A percentile compares a stretch with the other conserved stretches of the same genome.
These are phyloP conservation scores for Nyctalus aviator DNA, from an alignment of 2,797 vertebrate genomes.

Conservation along the genomic window DNA sequence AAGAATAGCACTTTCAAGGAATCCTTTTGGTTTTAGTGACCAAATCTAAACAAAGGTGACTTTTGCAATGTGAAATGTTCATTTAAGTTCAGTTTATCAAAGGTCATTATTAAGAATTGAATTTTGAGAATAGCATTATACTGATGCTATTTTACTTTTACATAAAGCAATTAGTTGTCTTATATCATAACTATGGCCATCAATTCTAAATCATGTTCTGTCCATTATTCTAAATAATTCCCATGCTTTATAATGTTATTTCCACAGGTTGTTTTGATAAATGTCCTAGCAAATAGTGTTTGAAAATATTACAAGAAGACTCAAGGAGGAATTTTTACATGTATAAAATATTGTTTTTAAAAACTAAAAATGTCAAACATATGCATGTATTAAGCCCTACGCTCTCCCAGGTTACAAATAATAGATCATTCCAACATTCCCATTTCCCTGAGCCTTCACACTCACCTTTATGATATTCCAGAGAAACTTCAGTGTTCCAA, in stretches of 20 bases:
- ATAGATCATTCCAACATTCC: neutral
- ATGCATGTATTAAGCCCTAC: neutral
- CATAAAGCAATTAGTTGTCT: neutral
- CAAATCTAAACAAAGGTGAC: conserved; percentile 29
- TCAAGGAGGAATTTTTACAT: neutral
- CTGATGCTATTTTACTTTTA: conserved; percentile 22
- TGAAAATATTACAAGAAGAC: conserved; percentile 41
- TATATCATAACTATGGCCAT: neutral
- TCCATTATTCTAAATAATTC: conserved; percentile 46
- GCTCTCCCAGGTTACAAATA: neutral
- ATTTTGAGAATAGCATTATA: neutral
- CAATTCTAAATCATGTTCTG: conserved; percentile 9
- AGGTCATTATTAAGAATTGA: neutral
- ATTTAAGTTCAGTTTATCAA: neutral
- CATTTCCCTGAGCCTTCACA: neutral
- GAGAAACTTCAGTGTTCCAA: neutral
- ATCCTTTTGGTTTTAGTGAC: neutral
- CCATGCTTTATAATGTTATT: neutral
- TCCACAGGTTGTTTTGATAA: conserved; percentile 20
- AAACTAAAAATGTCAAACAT: neutral
- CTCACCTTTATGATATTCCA: neutral
- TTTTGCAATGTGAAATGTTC: neutral
- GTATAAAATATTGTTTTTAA: conserved; percentile 1
- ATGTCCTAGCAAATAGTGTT: neutral
- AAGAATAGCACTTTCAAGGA: neutral